phyloP scores from a whole-genome alignment of 2,797 vertebrate genomes.

The Loris lydekkerianus region DNA sequence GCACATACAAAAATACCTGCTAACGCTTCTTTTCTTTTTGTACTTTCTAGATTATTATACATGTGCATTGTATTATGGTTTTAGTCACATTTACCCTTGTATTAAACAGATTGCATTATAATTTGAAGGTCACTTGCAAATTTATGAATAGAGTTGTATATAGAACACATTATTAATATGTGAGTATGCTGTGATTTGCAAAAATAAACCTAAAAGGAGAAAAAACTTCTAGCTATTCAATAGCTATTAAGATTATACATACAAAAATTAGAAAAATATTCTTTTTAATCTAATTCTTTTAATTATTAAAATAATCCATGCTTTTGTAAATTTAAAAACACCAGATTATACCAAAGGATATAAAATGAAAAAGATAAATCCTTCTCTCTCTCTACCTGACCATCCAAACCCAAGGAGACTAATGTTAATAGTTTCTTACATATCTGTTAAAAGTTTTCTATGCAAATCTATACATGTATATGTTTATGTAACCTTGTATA shows the following conservation, averaged over 20 bases:
- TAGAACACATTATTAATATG: neutral
- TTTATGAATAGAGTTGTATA: neutral
- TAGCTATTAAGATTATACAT: constrained; percentile 23
- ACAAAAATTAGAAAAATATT: constrained; percentile 54
- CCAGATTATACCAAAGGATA: neutral
- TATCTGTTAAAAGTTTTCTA: neutral
- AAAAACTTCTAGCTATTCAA: constrained; percentile 22
- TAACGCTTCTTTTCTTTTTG: constrained; percentile 7
- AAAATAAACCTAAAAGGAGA: constrained; percentile 38
- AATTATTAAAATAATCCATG: constrained; percentile 39
- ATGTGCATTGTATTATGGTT: neutral
- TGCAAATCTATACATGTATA: neutral
- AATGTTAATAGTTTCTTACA: neutral
- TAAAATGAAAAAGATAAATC: constrained; percentile 29
- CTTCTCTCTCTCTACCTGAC: neutral
- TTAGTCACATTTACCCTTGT: neutral
- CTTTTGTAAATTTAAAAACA: constrained; percentile 7
- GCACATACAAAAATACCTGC: constrained; percentile 27
- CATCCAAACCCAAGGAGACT: neutral
- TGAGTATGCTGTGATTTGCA: constrained; percentile 23
- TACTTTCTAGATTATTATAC: constrained; percentile 38
- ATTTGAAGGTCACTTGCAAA: constrained; percentile 57
- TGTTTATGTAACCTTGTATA: constrained; percentile 2
- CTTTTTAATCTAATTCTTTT: constrained; percentile 24
- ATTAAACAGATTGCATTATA: neutral